These are phyloP conservation scores for Caenorhabditis brenneri DNA, from an alignment of 1,140 invertebrate genomes.

Conservation along the genomic window DNA sequence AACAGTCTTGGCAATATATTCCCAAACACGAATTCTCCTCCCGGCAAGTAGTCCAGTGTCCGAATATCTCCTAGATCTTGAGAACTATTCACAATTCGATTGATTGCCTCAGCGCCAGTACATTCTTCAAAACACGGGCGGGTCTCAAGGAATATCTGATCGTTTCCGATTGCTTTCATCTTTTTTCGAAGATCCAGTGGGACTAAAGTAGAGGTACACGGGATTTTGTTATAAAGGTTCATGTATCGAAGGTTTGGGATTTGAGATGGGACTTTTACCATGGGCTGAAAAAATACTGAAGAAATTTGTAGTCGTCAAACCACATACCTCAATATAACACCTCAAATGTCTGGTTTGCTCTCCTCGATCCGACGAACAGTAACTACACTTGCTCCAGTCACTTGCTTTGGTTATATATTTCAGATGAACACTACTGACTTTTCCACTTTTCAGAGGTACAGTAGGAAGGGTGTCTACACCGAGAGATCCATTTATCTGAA, in stretches of 20 bases:
- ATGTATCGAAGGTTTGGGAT: not conserved
- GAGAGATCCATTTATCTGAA: not conserved
- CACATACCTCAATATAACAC: not conserved
- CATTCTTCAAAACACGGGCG: constrained; percentile 15
- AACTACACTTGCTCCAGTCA: constrained; percentile 22
- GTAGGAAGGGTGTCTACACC: not conserved
- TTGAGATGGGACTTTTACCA: not conserved
- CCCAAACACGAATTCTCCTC: constrained; percentile 43
- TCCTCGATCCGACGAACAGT: constrained; percentile 35
- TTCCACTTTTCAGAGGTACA: too few relatives aligned
- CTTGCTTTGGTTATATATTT: not conserved
- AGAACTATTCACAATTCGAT: constrained; percentile 13
- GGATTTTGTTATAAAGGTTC: not conserved
- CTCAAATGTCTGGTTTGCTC: not conserved
- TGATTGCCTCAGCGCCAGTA: constrained; percentile 3
- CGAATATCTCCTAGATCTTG: constrained; percentile 42
- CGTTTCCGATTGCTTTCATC: not conserved
- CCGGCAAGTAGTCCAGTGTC: constrained; percentile 27
- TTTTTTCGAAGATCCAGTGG: not conserved
- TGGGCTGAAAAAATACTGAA: not conserved
- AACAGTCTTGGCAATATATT: constrained; percentile 33
- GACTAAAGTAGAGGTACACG: constrained; percentile 35
- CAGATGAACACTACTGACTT: too few relatives aligned
- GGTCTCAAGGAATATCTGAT: not conserved
- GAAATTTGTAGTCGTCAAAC: not conserved